A percentile compares a stretch with the other conserved stretches of the same genome.
Conservation (phyloP, 2,113 vertebrate species). For the Zeus faber region DNA sequence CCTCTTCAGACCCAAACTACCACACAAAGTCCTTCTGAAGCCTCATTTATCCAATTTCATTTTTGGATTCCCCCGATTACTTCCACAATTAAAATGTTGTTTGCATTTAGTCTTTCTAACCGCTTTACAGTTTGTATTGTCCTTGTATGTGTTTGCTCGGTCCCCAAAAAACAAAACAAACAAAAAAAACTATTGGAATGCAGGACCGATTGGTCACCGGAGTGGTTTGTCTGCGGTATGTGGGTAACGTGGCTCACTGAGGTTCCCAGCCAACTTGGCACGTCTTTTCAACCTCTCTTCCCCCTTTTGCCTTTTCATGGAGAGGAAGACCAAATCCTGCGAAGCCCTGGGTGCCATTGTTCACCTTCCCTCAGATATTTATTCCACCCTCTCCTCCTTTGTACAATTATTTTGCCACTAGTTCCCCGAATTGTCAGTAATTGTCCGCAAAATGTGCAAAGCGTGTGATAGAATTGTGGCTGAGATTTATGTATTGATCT, state of each 20-base stretch:
- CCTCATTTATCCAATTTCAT: too few relatives aligned
- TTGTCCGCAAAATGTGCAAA: too few relatives aligned
- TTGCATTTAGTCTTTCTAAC: too few relatives aligned
- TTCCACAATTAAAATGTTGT: too few relatives aligned
- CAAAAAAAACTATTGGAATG: conserved; percentile 36
- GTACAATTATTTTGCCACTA: background rate
- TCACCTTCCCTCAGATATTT: background rate
- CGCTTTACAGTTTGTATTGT: background rate
- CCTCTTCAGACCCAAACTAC: too few relatives aligned
- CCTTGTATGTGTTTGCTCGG: background rate
- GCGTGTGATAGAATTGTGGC: too few relatives aligned
- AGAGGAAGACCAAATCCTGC: conserved; percentile 3
- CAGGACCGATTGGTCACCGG: conserved; percentile 42
- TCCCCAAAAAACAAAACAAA: conserved; percentile 16
- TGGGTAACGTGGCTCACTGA: conserved; percentile 50
- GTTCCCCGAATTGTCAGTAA: too few relatives aligned
- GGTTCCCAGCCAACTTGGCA: conserved; percentile 63
- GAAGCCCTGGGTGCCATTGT: background rate
- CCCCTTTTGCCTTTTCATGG: conserved; percentile 27
- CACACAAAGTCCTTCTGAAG: too few relatives aligned
- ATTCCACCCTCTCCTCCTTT: background rate
- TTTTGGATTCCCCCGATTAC: too few relatives aligned
- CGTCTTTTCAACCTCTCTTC: conserved; percentile 39
- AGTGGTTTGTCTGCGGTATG: conserved; percentile 61
- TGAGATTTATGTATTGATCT: too few relatives aligned